Conservation (phyloP, 2,888 invertebrate species). For the Napeogenes inachia region DNA sequence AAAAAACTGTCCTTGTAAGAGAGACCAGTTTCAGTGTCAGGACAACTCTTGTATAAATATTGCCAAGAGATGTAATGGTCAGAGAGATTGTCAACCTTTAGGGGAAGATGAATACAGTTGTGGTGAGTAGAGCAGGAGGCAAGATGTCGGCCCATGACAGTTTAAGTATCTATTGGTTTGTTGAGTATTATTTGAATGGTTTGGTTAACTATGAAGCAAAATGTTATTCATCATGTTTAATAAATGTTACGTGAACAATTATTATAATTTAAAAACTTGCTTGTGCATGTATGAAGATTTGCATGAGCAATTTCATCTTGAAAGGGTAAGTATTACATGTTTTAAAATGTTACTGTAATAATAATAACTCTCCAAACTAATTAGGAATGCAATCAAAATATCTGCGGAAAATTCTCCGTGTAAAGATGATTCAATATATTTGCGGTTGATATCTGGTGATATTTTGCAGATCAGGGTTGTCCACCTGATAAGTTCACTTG, state of each 20-base stretch:
- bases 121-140: conserved; percentile 45
- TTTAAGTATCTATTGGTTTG: not conserved
- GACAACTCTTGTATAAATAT: conserved; percentile 81
- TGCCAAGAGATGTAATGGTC: conserved; percentile 80
- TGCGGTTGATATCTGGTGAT: not conserved
- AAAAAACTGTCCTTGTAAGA: conserved; percentile 60
- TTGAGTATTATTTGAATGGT: not conserved
- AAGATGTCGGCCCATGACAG: not conserved
- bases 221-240: no score
- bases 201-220: no score
- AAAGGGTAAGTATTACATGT: no score
- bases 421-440: no score
- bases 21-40: conserved; percentile 76
- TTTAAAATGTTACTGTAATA: no score
- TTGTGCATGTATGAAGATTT: no score
- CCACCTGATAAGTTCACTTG: conserved; percentile 46
- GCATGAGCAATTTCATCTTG: no score
- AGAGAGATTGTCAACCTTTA: conserved; percentile 74
- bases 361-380: no score
- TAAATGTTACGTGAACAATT: no score
- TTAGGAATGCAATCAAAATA: no score
- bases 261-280: no score
- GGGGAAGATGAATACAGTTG: conserved; percentile 80
- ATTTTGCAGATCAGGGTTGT: conserved; percentile 46
- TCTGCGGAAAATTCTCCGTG: no score